Base-by-base conservation (phyloP, 2,113 vertebrate genomes). In the Furnarius figulus region DNA sequence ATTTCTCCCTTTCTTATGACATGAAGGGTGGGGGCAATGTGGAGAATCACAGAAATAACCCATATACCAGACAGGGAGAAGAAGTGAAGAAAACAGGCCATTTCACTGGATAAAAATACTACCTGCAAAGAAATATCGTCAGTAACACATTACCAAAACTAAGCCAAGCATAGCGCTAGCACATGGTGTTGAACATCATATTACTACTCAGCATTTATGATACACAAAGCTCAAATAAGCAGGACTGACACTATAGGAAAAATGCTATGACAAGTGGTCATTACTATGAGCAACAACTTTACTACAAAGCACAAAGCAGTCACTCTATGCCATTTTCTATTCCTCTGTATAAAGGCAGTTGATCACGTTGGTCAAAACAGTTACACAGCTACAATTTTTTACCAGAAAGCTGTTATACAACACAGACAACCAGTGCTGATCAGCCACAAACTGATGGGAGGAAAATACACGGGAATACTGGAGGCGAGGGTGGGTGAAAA, bases 401-500 rank as follows among this genome's bases (percentile, higher is more conserved):
- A 80, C 9, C 18, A 33, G 23, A 65, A 89, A 25, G 37, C 13
- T 37, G 10, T 16, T 72, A 65, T 1, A 30, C n/a, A 68, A 79
- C 30, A 66, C 22, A 85, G 39, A 49, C 22, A 67, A 71, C 7
- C n/a, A 74, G 22, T 4, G 28, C 39, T 37, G 19, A 81, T 37
- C 13, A 88, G 58, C 49, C 90, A 33, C 0, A 1, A 89, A 66
- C 10, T 22, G 14, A 76, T 16, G 16, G 27, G 8, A 78, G 19
- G 42, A 76, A 70, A 93, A 85, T 24, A n/a, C 10, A 59, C 18
- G 68, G 35, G 44, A 73, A 83, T 33, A 50, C 9, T 3, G 27
- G 9, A 4, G 8, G 3, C 1, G 20, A 1, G 3, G 2, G 18
- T 1, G 4, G 11, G 21, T 1, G 4, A 11, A 63, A 79, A 9